Conservation (phyloP, 2,888 invertebrate genomes). For the Drosophila merina region DNA sequence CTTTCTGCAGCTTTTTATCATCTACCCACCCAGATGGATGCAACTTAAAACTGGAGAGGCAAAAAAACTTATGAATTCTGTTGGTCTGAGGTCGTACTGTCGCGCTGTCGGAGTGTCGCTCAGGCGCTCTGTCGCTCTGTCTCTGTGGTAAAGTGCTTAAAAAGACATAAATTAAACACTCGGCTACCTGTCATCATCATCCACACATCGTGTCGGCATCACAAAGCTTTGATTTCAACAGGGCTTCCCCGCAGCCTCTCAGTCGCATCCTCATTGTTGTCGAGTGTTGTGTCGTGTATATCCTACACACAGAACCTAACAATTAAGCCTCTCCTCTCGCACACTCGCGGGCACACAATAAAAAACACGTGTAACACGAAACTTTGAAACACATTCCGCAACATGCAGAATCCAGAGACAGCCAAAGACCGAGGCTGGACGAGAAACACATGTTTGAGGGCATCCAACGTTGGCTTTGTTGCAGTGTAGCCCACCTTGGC, state of each 20-base stretch:
- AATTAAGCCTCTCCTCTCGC: constrained; percentile 76
- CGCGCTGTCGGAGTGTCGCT: constrained; percentile 15
- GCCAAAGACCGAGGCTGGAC: not conserved
- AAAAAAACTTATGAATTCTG: constrained; percentile 41
- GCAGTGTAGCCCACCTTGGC: constrained; percentile 36
- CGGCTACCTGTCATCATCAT: constrained; percentile 77
- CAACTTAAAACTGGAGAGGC: constrained; percentile 23
- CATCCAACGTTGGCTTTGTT: not conserved
- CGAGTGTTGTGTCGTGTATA: constrained; percentile 62
- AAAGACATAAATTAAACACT: constrained; percentile 79
- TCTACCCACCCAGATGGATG: constrained; percentile 31
- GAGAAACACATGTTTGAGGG: too few relatives aligned
- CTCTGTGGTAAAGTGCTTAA: constrained; percentile 68
- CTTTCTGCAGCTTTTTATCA: constrained; percentile 21
- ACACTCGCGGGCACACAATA: constrained; percentile 46
- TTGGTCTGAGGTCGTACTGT: constrained; percentile 21
- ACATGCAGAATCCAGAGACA: not conserved
- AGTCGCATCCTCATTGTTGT: constrained; percentile 49
- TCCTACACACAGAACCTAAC: constrained; percentile 70
- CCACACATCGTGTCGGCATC: constrained; percentile 65
- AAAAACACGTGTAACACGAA: constrained; percentile 51
- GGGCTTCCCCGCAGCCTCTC: constrained; percentile 46
- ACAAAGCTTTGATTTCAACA: constrained; percentile 78
- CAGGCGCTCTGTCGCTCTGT: constrained; percentile 15
- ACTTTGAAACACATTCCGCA: constrained; percentile 62